These are phyloP conservation scores for Silurus asotus DNA, from an alignment of 2,113 vertebrate genomes.

Conservation along the genomic window DNA sequence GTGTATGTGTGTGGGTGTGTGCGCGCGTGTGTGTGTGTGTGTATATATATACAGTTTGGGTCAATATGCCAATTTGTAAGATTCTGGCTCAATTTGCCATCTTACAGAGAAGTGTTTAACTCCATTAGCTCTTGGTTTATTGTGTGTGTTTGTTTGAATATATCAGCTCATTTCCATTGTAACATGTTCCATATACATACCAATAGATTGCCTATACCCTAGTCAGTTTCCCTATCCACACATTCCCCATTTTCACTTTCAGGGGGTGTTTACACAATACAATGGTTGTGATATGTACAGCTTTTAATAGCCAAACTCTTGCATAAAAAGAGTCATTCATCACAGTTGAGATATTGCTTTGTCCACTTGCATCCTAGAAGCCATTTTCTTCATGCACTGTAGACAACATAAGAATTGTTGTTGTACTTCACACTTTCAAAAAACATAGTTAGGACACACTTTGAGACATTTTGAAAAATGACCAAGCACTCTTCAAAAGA, in stretches of 20 bases:
- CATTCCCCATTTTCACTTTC: not conserved
- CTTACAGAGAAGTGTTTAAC: too few species aligned
- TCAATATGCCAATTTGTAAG: too few species aligned
- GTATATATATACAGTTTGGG: too few species aligned
- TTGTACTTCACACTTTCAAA: not conserved
- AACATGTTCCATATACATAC: not conserved
- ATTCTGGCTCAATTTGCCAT: too few species aligned
- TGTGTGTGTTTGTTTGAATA: not conserved
- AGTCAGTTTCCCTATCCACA: too few species aligned
- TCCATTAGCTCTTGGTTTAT: too few species aligned
- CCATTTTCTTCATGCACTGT: not conserved
- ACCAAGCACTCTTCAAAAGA: constrained; percentile 2
- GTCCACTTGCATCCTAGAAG: not conserved
- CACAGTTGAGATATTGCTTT: not conserved
- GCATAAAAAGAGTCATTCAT: constrained; percentile 1
- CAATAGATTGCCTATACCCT: not conserved
- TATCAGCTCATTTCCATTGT: not conserved
- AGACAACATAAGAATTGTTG: not conserved
- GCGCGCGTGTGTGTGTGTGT: too few species aligned
- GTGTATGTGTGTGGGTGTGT: not conserved
- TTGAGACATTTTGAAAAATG: constrained; percentile 29
- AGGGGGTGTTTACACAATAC: not conserved
- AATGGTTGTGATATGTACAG: not conserved
- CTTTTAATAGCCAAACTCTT: not conserved
- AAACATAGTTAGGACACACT: constrained; percentile 13